A percentile compares a stretch with the other conserved stretches of the same genome.
Conservation (phyloP, 2,888 invertebrate genomes). For the Caenorhabditis sp. region DNA sequence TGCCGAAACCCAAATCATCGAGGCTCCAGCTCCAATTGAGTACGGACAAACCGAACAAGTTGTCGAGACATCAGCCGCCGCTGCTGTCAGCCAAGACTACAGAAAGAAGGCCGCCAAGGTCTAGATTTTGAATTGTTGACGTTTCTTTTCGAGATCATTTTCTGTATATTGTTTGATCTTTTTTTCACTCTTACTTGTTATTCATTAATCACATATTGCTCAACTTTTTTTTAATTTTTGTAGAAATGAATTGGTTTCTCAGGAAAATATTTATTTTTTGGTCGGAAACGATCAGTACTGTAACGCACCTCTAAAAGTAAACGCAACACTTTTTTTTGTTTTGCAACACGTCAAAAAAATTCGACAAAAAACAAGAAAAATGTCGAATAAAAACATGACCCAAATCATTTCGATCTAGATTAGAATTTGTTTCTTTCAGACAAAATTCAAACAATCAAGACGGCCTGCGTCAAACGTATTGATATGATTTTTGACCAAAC, state of each 20-base stretch:
- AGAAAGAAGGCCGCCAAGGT: slow-evolving; percentile 36
- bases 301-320: too few species aligned
- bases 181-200: slow-evolving; percentile 7
- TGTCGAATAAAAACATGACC: too few species aligned
- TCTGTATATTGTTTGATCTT: slow-evolving; percentile 38
- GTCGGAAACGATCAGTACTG: too few species aligned
- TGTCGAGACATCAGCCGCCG: slow-evolving; percentile 15
- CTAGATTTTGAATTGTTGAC: slow-evolving; percentile 8
- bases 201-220: background rate
- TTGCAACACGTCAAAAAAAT: too few species aligned
- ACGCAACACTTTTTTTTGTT: too few species aligned
- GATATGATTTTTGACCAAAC: too few species aligned
- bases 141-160: slow-evolving; percentile 5
- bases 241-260: background rate
- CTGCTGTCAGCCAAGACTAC: slow-evolving; percentile 13
- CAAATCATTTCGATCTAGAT: too few species aligned
- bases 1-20: background rate
- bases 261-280: background rate
- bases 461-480: too few species aligned
- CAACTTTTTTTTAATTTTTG: background rate
- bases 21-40: background rate
- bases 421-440: too few species aligned
- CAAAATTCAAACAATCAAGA: too few species aligned
- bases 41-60: slow-evolving; percentile 5
- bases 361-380: too few species aligned